phyloP scores from a whole-genome alignment of 2,797 vertebrate genomes.

The Valencia hispanica region DNA sequence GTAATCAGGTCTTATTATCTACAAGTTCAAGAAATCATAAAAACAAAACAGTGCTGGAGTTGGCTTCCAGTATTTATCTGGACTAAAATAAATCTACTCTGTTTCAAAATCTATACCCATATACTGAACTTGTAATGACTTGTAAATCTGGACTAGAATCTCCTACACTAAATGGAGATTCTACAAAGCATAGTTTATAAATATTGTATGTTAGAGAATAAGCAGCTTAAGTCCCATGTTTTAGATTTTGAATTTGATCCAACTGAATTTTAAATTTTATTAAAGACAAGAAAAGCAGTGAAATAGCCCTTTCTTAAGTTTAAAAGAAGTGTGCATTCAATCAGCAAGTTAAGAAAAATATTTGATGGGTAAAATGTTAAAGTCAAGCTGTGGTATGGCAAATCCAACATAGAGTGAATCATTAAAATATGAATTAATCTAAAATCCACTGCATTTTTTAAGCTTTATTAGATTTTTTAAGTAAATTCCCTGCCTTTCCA shows the following conservation, averaged over 20 bases:
- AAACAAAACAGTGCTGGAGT: neutral
- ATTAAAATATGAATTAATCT: neutral
- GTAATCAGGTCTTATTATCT: neutral
- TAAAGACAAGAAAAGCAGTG: neutral
- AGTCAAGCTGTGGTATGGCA: no score
- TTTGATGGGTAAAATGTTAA: no score
- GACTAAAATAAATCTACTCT: neutral
- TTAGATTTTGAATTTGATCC: neutral
- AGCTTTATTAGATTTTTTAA: no score
- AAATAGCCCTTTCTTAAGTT: neutral
- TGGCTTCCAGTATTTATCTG: neutral
- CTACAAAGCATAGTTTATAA: neutral
- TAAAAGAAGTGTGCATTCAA: no score
- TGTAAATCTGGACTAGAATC: neutral
- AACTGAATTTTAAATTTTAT: neutral
- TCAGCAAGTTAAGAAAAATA: no score
- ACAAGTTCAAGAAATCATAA: neutral
- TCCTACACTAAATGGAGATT: neutral
- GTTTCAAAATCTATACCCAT: neutral
- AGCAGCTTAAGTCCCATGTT: neutral
- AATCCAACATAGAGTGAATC: neutral
- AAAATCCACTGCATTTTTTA: no score
- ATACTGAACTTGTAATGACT: neutral
- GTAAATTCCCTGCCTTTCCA: no score
- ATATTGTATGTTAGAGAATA: neutral